Conservation (phyloP, 2,797 vertebrate genomes). For the Brotula barbata region DNA sequence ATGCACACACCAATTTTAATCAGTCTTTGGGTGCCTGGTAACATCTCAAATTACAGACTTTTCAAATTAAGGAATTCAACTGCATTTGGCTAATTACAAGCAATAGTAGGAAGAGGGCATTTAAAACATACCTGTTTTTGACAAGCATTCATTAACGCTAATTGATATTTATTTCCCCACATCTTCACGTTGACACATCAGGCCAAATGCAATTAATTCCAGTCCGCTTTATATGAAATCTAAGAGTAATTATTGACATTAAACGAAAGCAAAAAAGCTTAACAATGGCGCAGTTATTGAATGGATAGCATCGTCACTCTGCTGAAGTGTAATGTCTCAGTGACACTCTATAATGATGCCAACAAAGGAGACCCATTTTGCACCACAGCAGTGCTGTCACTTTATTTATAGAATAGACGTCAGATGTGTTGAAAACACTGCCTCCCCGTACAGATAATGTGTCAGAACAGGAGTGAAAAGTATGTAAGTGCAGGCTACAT, state of each 20-base stretch:
- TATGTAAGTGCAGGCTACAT: no score
- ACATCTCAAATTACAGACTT: slow-evolving; percentile 60
- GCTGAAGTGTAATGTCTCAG: background rate
- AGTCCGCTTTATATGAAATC: no score
- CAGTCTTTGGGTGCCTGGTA: slow-evolving; percentile 37
- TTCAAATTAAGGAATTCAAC: slow-evolving; percentile 66
- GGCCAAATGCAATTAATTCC: no score
- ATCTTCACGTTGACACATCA: slow-evolving; percentile 40
- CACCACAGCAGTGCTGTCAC: background rate
- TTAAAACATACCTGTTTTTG: slow-evolving; percentile 55
- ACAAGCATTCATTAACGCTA: slow-evolving; percentile 33
- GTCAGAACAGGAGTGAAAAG: background rate
- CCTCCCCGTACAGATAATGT: background rate
- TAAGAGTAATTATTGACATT: no score
- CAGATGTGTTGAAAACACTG: background rate
- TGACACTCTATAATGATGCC: background rate
- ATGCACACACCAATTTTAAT: slow-evolving; percentile 58
- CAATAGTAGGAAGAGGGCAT: slow-evolving; percentile 51
- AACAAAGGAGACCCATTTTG: background rate
- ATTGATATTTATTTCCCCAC: slow-evolving; percentile 50
- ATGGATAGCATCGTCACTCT: background rate
- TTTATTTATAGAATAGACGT: background rate
- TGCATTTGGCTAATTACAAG: slow-evolving; percentile 61
- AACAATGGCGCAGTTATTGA: background rate
- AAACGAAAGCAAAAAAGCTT: background rate